phyloP scores from a whole-genome alignment of 2,888 invertebrate species.

The Copidosoma aretas region DNA sequence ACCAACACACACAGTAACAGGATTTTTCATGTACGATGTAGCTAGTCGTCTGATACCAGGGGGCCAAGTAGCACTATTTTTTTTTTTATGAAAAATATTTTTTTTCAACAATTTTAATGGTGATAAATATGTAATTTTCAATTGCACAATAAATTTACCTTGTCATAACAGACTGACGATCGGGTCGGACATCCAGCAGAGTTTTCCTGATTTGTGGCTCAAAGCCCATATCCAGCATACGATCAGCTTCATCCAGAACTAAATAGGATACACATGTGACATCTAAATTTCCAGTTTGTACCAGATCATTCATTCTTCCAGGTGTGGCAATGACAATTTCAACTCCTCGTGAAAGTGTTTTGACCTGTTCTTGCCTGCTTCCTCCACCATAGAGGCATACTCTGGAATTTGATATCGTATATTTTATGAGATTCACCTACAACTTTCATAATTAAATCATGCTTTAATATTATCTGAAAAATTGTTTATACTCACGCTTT shows the following conservation, averaged over 20 bases:
- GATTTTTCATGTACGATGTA: conserved; percentile 85
- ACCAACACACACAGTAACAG: conserved; percentile 90
- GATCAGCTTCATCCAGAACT: conserved; percentile 90
- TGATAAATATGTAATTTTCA: conserved; percentile 9
- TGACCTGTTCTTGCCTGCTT: conserved; percentile 79
- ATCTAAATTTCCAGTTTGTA: conserved; percentile 71
- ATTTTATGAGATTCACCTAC: neutral
- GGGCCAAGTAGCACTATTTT: conserved; percentile 89
- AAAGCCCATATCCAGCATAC: conserved; percentile 88
- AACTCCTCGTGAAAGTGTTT: conserved; percentile 77
- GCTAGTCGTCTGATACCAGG: conserved; percentile 84
- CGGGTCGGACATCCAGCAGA: conserved; percentile 81
- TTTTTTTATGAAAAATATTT: conserved; percentile 7
- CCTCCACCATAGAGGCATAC: conserved; percentile 94
- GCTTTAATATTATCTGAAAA: neutral
- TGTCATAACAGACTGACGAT: conserved; percentile 95
- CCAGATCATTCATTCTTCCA: conserved; percentile 90
- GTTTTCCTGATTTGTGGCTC: conserved; percentile 87
- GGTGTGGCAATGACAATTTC: conserved; percentile 96
- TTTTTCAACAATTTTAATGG: conserved; percentile 10
- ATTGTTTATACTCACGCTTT: conserved; percentile 69
- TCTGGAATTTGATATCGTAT: conserved; percentile 61
- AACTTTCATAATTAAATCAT: neutral
- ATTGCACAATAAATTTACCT: conserved; percentile 63
- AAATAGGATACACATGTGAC: conserved; percentile 84